Evolutionary conservation across 2,888 invertebrate species (phyloP).

Genomic region (Drosophila borborema): DNA sequence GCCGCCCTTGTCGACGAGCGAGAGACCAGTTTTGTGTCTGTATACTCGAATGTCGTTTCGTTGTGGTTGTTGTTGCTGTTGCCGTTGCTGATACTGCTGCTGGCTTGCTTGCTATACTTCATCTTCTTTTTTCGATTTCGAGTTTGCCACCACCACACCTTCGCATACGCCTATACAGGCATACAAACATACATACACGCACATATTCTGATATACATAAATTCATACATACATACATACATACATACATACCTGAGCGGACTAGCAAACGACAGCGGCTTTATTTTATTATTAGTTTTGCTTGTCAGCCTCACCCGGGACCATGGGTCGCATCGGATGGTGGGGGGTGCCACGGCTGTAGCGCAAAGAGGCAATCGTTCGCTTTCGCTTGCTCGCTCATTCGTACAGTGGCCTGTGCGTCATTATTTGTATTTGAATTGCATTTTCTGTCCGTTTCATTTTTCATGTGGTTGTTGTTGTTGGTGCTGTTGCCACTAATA

Average conservation of each 20-base stretch:
- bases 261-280: slow-evolving; percentile 68
- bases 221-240: slow-evolving; percentile 15
- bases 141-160: slow-evolving; percentile 61
- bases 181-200: slow-evolving; percentile 8
- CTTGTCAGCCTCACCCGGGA: slow-evolving; percentile 57
- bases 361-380: slow-evolving; percentile 46
- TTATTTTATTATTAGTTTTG: slow-evolving; percentile 78
- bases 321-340: slow-evolving; percentile 10
- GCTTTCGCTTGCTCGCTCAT: slow-evolving; percentile 47
- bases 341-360: slow-evolving; percentile 21
- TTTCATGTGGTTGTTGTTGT: neutral
- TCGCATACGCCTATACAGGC: slow-evolving; percentile 18
- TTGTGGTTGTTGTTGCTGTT: slow-evolving; percentile 50
- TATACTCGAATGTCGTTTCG: slow-evolving; percentile 67
- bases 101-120: slow-evolving; percentile 70
- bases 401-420: slow-evolving; percentile 47
- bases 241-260: slow-evolving; percentile 48
- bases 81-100: slow-evolving; percentile 28
- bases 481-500: slow-evolving; percentile 6
- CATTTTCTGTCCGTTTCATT: slow-evolving; percentile 14
- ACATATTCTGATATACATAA: neutral
- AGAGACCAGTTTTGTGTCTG: slow-evolving; percentile 73
- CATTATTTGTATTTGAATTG: slow-evolving; percentile 31
- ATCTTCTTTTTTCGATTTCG: slow-evolving; percentile 74
- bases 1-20: slow-evolving; percentile 20